Evolutionary conservation across 2,888 invertebrate species (phyloP), one percentile per base, ranked within the genome.

Genomic region (Luperina testacea): DNA sequence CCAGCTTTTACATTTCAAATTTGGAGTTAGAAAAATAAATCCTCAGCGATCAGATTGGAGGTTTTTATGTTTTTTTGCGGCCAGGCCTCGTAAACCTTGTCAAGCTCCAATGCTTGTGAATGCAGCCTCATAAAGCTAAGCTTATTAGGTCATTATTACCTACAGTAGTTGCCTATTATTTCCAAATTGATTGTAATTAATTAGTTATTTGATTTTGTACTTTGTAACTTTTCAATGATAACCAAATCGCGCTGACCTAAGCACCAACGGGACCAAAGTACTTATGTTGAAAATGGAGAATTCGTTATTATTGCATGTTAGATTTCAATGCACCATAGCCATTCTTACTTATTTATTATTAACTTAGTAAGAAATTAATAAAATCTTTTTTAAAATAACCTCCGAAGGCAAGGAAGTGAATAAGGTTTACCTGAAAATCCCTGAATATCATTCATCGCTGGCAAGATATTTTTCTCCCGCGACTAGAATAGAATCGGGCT

Each of bases 401-500:
- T 57, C 5, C 13, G 17, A 59, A 64, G 9, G 6, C n/a, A 72
- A 42, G 8, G 8, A 51, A 72, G 59, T 74, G 74, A 64, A 70
- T 77, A 77, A 61, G 53, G 27, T 71, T 84, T 82, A 70, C 53
- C 75, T 76, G 20, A 64, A 82, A 48, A 53, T 77, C 53, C 27
- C 48, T 67, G 71, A 65, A 79, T 83, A 79, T 82, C 74, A 74
- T 32, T 77, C 61, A 79, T 86, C 65, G 42, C 24, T 27, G 24
- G 64, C 42, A 48, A 64, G 72, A 83, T 75, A 83, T 83, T 75
- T 78, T 76, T 82, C 84, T 45, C 72, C 72, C 45, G 8, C 64
- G 67, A 76, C 68, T 75, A 83, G 76, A 84, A 84, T 86, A 83
- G 79, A 85, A 79, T 79, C 86, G 51, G n/a, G 78, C 76, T 86